These are phyloP conservation scores for Oreonectes daqikongensis DNA, from an alignment of 2,797 vertebrate species.

Conservation along the genomic window DNA sequence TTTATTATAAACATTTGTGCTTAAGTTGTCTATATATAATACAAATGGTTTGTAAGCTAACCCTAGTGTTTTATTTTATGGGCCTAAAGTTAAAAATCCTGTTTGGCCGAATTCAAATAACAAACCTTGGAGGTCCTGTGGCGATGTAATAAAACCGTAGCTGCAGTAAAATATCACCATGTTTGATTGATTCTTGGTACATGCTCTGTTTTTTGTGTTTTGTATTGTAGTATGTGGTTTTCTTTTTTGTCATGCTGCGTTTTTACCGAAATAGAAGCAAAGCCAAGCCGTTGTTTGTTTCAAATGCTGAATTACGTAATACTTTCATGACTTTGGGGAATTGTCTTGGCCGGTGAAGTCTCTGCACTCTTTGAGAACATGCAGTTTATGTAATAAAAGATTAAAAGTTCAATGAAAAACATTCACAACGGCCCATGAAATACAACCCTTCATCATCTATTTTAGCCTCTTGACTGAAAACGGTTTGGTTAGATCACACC, in stretches of 20 bases:
- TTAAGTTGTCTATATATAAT: no score
- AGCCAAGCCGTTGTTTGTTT: conserved; percentile 49
- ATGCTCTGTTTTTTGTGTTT: neutral
- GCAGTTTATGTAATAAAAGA: conserved; percentile 41
- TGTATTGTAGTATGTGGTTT: neutral
- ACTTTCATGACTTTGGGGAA: conserved; percentile 38
- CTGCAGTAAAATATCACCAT: neutral
- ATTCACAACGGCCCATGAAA: conserved; percentile 6
- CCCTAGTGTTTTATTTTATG: no score
- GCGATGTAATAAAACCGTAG: neutral
- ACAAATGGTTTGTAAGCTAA: no score
- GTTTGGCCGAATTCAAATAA: no score
- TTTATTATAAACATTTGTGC: no score
- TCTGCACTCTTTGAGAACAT: conserved; percentile 40
- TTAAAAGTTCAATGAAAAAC: conserved; percentile 19
- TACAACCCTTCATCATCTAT: conserved; percentile 30
- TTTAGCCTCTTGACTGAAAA: conserved; percentile 37
- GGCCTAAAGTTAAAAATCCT: no score
- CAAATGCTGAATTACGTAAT: conserved; percentile 25
- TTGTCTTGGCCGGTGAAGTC: conserved; percentile 16
- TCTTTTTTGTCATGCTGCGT: neutral
- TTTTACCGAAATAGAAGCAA: neutral
- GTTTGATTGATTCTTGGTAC: conserved; percentile 3
- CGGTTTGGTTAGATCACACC: conserved; percentile 3
- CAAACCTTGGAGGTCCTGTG: neutral